Evolutionary conservation across 2,797 vertebrate species (phyloP).

Genomic region (Danio choprae): DNA sequence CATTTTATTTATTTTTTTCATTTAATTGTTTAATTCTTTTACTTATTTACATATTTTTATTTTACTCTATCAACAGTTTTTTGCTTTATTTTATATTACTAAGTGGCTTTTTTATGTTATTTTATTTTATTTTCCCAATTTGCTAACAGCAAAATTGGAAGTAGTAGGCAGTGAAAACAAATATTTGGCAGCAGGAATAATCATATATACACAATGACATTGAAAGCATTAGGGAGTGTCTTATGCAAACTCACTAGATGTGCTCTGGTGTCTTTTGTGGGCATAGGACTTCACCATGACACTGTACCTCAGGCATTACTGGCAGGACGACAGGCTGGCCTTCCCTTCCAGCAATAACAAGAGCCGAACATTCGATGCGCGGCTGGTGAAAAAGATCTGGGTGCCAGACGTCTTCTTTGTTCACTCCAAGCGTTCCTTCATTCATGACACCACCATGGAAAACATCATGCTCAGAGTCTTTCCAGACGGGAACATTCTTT

Average conservation of each 20-base stretch:
- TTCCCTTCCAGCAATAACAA: slow-evolving; percentile 91
- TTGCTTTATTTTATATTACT: too few relatives aligned
- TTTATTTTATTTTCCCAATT: background rate
- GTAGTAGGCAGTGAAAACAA: background rate
- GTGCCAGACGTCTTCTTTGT: slow-evolving; percentile 95
- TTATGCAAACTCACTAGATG: background rate
- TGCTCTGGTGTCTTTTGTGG: slow-evolving; percentile 15
- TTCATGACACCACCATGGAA: slow-evolving; percentile 91
- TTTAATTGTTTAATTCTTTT: too few relatives aligned
- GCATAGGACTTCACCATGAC: slow-evolving; percentile 94
- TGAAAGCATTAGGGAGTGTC: background rate
- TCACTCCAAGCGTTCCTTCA: slow-evolving; percentile 92
- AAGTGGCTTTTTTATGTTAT: background rate
- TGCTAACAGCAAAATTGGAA: background rate
- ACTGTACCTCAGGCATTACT: slow-evolving; percentile 93
- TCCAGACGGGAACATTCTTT: slow-evolving; percentile 89
- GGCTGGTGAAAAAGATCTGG: slow-evolving; percentile 93
- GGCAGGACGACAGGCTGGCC: slow-evolving; percentile 92
- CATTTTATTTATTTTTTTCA: too few relatives aligned
- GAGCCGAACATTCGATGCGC: slow-evolving; percentile 91
- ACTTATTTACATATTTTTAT: background rate
- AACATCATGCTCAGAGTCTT: slow-evolving; percentile 90
- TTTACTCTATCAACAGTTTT: too few relatives aligned
- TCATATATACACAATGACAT: background rate
- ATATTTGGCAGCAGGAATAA: background rate